Base-by-base conservation (phyloP, 2,888 invertebrate genomes). In the Podabrus alpinus region DNA sequence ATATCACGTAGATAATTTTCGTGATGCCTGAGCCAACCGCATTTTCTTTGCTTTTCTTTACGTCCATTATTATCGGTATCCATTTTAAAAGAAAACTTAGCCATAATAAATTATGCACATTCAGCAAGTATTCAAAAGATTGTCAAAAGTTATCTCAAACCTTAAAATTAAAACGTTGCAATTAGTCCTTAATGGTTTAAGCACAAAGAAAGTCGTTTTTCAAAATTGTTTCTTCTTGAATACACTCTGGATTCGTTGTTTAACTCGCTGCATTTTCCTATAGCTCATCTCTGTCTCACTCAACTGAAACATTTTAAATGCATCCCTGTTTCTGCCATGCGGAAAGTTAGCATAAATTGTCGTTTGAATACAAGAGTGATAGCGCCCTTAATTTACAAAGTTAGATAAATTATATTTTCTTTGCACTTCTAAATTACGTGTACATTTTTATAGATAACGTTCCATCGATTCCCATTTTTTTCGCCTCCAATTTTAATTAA, bases 191-290 rank as follows among this genome's bases (percentile, higher is more conserved):
- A 86, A 87, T 86, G 86, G 86, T 82, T 81, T 80, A 83, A 82
- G 85, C 85, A 87, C 87, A 87, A 86, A 86, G 86, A 86, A 86
- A 84, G 86, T 86, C 87, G 86, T 87, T 87, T 86, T 87, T 87
- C 87, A 86, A 86, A 86, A 86, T 87, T 86, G 86, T 86, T 86
- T 86, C 86, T 84, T 83, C 85, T 85, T 80, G 85, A 85, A 84
- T 85, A 85, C 85, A 84, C 84, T 80, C 82, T 82, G 81, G 45
- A 76, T 74, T 76, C 76, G 72, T 68, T 73, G 75, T 74, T 29
- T 69, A 76, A 73, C 64, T 71, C 71, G 75, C 72, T 72, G 73
- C 77, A 75, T 73, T 73, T 75, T 64, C 68, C 62, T 67, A 74
- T 74, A 73, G 61, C 66, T 66, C 68, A 45, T 76, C 74, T 74